A percentile compares a stretch with the other conserved stretches of the same genome.
phyloP scores from a whole-genome alignment of 2,113 vertebrate genomes.

The Lepus timidus region DNA sequence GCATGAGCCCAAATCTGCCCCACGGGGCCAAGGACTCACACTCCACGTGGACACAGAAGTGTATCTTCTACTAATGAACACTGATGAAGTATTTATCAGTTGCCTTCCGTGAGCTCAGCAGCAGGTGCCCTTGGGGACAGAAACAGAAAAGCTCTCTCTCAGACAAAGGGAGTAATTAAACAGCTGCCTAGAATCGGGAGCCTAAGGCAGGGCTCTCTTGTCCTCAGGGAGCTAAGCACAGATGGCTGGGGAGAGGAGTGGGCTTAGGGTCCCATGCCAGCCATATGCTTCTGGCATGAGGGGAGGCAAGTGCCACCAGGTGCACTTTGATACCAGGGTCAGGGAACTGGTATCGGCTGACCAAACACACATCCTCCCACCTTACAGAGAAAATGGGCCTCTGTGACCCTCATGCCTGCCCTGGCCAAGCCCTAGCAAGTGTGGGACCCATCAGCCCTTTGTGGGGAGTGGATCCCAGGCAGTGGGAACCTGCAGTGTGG shows the following conservation, averaged over 20 bases:
- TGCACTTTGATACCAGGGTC: neutral
- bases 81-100: constrained; percentile 1
- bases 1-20: neutral
- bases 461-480: neutral
- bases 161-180: neutral
- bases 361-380: neutral
- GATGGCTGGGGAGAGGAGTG: neutral
- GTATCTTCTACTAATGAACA: neutral
- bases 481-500: neutral
- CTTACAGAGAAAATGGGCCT: neutral
- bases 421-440: neutral
- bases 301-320: neutral
- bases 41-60: neutral
- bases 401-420: neutral
- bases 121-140: neutral
- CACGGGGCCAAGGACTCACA: neutral
- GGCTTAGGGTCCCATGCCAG: neutral
- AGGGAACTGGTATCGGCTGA: neutral
- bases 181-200: neutral
- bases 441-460: neutral
- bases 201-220: neutral
- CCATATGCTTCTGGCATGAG: neutral
- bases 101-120: neutral
- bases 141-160: neutral
- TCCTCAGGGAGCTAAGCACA: neutral